Evolutionary conservation across 2,113 vertebrate genomes (phyloP), one percentile per base, ranked within the genome.

Genomic region (Solea solea): DNA sequence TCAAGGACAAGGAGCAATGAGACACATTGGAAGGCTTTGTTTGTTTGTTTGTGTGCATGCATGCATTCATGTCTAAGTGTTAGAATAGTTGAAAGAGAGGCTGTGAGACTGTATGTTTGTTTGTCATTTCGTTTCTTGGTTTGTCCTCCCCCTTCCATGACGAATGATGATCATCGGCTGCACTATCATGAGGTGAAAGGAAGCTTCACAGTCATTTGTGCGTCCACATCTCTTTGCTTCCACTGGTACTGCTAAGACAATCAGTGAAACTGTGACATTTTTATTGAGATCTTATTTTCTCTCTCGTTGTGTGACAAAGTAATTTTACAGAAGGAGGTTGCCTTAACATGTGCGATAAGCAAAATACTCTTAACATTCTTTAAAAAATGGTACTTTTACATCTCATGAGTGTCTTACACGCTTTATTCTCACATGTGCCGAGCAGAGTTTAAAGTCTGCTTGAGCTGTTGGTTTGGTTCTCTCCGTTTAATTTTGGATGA

Each of bases 1-100:
- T 93, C 27, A 73, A 57, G 11, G 77, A 89, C 16, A 92, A 91
- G 83, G 39, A 80, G 64, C 68, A 91, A 72, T 91, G 82, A 92
- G 66, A 64, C 61, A 28, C 61, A 25, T 21, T 57, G 48, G 27
- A 58, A 51, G 46, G 9, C 21, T 42, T 46, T n/a, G n/a, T 40
- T 64, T n/a, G n/a, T 40, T 64, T 72, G 16, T 61, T 49, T 14
- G 25, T 49, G 28, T 52, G 8, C 53, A 15, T 41, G 54, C 28
- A 15, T 41, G 10, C 42, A 9, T 49, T 9, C 28, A 13, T 60
- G 58, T 25, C 45, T 48, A 3, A 27, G 9, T 72, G 27, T 48
- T 14, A 25, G 42, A 1, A 25, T 53, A 6, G 15, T 27, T 65
- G 66, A 14, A 48, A n/a, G 50, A 39, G 34, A 34, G 61, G 44